Percentiles rank a stretch among this genome's conserved stretches.
Evolutionary conservation across 2,888 invertebrate genomes (phyloP).

Genomic region (Mimumesa dahlbomi): DNA sequence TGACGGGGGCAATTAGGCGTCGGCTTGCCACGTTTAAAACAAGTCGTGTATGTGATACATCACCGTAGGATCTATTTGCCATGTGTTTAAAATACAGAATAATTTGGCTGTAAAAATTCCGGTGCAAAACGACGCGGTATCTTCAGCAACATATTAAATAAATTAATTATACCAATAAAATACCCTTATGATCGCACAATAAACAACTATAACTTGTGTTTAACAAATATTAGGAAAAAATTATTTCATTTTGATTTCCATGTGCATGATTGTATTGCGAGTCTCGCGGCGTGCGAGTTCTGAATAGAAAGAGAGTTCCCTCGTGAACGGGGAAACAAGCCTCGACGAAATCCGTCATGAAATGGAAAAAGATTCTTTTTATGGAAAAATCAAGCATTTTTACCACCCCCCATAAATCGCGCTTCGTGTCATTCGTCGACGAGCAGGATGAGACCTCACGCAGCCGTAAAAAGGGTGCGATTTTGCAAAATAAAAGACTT

Average conservation of each 20-base stretch:
- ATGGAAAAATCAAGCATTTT: constrained; percentile 38
- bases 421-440: constrained; percentile 29
- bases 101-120: too few species aligned
- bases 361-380: constrained; percentile 28
- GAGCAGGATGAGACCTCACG: constrained; percentile 6
- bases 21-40: constrained; percentile 21
- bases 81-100: too few species aligned
- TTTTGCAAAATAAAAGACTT: constrained; percentile 57
- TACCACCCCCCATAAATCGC: constrained; percentile 53
- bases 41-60: constrained; percentile 22
- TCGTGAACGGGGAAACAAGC: constrained; percentile 1
- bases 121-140: too few species aligned
- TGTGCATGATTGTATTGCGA: constrained; percentile 22
- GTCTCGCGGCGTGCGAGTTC: constrained; percentile 9
- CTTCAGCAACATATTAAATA: too few species aligned
- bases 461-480: constrained; percentile 39
- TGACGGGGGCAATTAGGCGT: constrained; percentile 38
- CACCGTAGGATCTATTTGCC: too few species aligned
- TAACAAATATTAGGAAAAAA: too few species aligned
- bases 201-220: too few species aligned
- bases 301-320: constrained; percentile 1
- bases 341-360: constrained; percentile 32
- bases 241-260: too few species aligned
- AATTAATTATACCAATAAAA: too few species aligned
- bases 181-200: too few species aligned